A percentile compares a stretch with the other conserved stretches of the same genome.
phyloP scores from a whole-genome alignment of 2,113 vertebrate species.

The Mastomys natalensis region DNA sequence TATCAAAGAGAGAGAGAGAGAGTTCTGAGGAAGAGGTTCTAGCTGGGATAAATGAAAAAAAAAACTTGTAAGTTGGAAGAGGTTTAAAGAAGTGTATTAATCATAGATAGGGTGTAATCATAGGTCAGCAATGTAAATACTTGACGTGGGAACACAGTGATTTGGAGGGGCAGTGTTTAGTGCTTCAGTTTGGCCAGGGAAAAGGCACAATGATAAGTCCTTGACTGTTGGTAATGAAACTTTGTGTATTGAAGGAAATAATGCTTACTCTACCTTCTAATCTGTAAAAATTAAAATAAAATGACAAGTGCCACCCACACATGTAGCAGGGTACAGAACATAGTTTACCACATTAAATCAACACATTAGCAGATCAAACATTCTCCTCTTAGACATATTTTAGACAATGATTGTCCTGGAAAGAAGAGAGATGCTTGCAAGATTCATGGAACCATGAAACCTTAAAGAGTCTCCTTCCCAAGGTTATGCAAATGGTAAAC shows the following conservation, averaged over 20 bases:
- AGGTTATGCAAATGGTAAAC: not conserved
- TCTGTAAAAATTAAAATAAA: slow-evolving; percentile 17
- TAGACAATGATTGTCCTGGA: not conserved
- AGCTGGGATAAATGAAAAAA: slow-evolving; percentile 62
- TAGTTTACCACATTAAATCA: not conserved
- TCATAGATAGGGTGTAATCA: not conserved
- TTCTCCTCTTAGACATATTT: not conserved
- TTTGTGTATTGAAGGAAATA: slow-evolving; percentile 28
- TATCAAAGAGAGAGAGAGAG: slow-evolving; percentile 42
- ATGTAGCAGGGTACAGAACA: not conserved
- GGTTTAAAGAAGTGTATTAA: not conserved
- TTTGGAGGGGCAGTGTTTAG: not conserved
- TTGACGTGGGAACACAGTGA: not conserved
- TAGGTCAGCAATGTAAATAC: not conserved
- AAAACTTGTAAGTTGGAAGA: slow-evolving; percentile 5
- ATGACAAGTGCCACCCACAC: not conserved
- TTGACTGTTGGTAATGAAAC: slow-evolving; percentile 21
- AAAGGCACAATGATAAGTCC: not conserved
- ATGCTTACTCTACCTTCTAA: not conserved
- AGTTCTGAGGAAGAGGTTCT: slow-evolving; percentile 42
- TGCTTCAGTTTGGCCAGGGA: not conserved
- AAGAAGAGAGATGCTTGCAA: not conserved
- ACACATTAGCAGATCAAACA: not conserved
- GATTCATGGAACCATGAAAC: not conserved
- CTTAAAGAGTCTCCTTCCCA: not conserved